These are phyloP conservation scores for Coleophora flavipennella DNA, from an alignment of 2,888 invertebrate species.

Conservation along the genomic window DNA sequence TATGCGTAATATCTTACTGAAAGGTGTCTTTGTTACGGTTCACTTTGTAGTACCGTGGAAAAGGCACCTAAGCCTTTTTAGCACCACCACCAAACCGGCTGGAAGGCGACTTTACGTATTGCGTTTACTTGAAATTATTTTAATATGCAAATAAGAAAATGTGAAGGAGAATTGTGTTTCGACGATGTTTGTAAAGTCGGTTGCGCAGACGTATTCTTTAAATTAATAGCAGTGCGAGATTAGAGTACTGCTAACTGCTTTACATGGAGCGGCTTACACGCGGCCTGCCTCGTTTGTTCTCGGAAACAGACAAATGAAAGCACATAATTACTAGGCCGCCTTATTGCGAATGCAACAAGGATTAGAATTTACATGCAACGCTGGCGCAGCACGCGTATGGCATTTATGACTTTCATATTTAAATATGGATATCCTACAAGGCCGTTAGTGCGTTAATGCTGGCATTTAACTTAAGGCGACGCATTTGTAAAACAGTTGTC, in stretches of 20 bases:
- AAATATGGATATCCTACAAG: slow-evolving; percentile 27
- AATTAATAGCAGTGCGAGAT: slow-evolving; percentile 69
- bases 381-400: slow-evolving; percentile 65
- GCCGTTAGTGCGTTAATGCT: background rate
- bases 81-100: slow-evolving; percentile 28
- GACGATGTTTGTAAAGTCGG: slow-evolving; percentile 62
- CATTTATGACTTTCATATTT: slow-evolving; percentile 66
- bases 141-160: slow-evolving; percentile 73
- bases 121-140: slow-evolving; percentile 71
- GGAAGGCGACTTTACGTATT: slow-evolving; percentile 64
- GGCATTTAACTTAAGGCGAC: background rate
- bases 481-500: too few species aligned
- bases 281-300: slow-evolving; percentile 61
- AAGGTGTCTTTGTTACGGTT: slow-evolving; percentile 30
- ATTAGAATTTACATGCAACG: slow-evolving; percentile 67
- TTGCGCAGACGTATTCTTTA: slow-evolving; percentile 71
- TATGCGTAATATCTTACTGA: slow-evolving; percentile 30
- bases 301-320: slow-evolving; percentile 70
- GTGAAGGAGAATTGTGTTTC: slow-evolving; percentile 68
- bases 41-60: slow-evolving; percentile 29
- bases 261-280: slow-evolving; percentile 64
- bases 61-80: slow-evolving; percentile 33
- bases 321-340: slow-evolving; percentile 70
- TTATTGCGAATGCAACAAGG: slow-evolving; percentile 69
- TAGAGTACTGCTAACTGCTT: slow-evolving; percentile 70